These are phyloP conservation scores for Drosophila paranaensis DNA, from an alignment of 2,888 invertebrate species.

Conservation along the genomic window DNA sequence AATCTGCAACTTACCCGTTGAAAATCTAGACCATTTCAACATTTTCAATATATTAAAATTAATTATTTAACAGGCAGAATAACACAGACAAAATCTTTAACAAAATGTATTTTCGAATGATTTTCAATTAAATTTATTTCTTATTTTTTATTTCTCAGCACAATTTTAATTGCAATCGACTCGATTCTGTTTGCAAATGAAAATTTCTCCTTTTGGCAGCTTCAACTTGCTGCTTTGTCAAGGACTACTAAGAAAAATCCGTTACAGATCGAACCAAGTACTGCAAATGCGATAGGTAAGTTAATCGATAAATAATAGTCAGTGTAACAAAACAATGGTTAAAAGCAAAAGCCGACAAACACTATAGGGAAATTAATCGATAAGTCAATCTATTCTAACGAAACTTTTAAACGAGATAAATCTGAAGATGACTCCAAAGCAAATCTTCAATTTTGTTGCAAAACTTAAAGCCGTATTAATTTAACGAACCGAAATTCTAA, in stretches of 20 bases:
- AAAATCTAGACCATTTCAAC: constrained; percentile 48
- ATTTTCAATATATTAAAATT: constrained; percentile 29
- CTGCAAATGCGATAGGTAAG: neutral
- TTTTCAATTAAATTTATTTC: neutral
- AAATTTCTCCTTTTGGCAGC: constrained; percentile 9
- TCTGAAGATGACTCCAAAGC: neutral
- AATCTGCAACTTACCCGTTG: constrained; percentile 44
- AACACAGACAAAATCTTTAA: neutral
- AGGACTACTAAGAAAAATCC: constrained; percentile 29
- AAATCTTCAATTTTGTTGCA: too few relatives aligned
- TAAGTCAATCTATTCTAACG: neutral
- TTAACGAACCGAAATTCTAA: neutral
- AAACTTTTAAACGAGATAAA: neutral
- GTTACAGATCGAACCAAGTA: neutral
- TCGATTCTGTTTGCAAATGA: constrained; percentile 19
- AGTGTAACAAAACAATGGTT: neutral
- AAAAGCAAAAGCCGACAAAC: neutral
- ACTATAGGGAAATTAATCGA: neutral
- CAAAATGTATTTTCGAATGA: neutral
- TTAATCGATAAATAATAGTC: constrained; percentile 16
- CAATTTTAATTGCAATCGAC: constrained; percentile 6
- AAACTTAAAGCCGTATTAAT: neutral
- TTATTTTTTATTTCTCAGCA: neutral
- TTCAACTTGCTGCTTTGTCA: constrained; percentile 2
- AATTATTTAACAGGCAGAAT: neutral